Evolutionary conservation across 2,113 vertebrate species (phyloP).

Genomic region (Xenotilapia flavipinnis): DNA sequence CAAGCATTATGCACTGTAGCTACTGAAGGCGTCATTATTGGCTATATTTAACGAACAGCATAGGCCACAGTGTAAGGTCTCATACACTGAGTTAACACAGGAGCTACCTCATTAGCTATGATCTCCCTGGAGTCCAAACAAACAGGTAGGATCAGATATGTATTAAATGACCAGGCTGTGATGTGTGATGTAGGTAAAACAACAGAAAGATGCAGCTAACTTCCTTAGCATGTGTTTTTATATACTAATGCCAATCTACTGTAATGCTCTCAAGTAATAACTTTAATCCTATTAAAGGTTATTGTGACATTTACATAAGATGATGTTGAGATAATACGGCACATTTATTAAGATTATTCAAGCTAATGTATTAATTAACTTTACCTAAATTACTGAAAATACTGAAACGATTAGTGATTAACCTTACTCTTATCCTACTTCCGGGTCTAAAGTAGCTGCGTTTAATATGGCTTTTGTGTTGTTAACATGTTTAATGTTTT

Average conservation of each 20-base stretch:
- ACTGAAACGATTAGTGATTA: not conserved
- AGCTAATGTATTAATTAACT: not conserved
- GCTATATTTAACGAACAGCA: not conserved
- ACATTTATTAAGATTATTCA: not conserved
- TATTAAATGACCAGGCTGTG: not conserved
- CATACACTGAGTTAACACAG: not conserved
- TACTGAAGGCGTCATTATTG: not conserved
- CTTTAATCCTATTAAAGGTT: not conserved
- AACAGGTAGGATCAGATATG: not conserved
- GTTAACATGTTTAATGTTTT: too few species aligned
- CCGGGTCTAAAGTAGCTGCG: too few species aligned
- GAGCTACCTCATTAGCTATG: not conserved
- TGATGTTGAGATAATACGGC: not conserved
- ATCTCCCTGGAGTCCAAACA: not conserved
- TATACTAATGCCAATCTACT: not conserved
- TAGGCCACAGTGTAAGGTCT: not conserved
- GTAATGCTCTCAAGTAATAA: not conserved
- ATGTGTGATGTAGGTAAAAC: not conserved
- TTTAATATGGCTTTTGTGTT: too few species aligned
- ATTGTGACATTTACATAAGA: not conserved
- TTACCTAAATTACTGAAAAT: not conserved
- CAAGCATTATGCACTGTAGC: constrained; percentile 11
- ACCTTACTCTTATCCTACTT: not conserved
- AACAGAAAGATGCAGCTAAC: not conserved
- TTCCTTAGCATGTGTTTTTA: not conserved